phyloP scores from a whole-genome alignment of 2,113 vertebrate species.

The Carassius carassius region DNA sequence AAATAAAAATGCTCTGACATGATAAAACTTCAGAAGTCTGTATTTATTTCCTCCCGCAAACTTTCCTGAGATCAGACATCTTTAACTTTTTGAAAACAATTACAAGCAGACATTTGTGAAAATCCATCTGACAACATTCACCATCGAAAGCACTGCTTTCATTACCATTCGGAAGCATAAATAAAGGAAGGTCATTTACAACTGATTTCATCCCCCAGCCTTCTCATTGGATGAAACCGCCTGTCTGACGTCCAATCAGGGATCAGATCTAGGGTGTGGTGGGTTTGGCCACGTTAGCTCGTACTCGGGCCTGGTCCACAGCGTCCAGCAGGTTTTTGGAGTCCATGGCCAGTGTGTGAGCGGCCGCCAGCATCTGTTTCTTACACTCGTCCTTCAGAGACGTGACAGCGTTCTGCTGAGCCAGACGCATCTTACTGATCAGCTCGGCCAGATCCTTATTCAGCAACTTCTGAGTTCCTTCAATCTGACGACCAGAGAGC shows the following conservation, averaged over 20 bases:
- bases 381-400: constrained; percentile 89
- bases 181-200: constrained; percentile 29
- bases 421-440: constrained; percentile 93
- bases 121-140: neutral
- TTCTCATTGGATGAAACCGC: neutral
- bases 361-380: constrained; percentile 89
- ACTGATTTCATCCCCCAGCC: neutral
- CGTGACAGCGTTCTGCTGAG: constrained; percentile 89
- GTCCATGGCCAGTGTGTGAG: constrained; percentile 90
- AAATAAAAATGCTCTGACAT: neutral
- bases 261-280: constrained; percentile 52
- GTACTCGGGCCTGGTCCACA: constrained; percentile 89
- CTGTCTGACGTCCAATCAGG: neutral
- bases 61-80: neutral
- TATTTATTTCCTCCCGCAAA: neutral
- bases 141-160: constrained; percentile 44
- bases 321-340: constrained; percentile 95
- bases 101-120: neutral
- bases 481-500: constrained; percentile 64
- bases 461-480: constrained; percentile 91
- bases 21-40: neutral
- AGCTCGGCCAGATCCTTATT: constrained; percentile 91
- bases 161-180: constrained; percentile 18
- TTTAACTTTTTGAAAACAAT: neutral
- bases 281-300: constrained; percentile 78